phyloP scores from a whole-genome alignment of 2,797 vertebrate genomes.

The Falco rusticolus region DNA sequence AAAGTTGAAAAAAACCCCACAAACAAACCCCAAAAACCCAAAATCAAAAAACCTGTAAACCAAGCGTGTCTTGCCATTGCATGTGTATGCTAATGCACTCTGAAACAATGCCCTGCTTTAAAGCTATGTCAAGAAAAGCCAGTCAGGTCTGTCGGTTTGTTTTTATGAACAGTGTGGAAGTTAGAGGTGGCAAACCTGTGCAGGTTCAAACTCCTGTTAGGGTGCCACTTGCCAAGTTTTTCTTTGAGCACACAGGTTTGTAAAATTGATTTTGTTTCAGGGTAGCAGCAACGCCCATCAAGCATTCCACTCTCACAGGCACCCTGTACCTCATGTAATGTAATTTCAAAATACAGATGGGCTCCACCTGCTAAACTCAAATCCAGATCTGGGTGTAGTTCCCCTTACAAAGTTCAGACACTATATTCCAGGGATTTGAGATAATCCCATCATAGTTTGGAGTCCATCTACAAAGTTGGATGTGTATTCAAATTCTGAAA shows the following conservation, averaged over 20 bases:
- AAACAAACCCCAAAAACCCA: background rate
- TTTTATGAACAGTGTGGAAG: slow-evolving; percentile 28
- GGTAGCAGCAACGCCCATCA: slow-evolving; percentile 37
- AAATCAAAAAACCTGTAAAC: slow-evolving; percentile 1
- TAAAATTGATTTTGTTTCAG: slow-evolving; percentile 59
- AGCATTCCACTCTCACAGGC: background rate
- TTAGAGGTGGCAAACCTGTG: slow-evolving; percentile 10
- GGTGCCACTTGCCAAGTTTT: slow-evolving; percentile 65
- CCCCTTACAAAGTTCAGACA: background rate
- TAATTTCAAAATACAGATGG: slow-evolving; percentile 43
- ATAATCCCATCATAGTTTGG: background rate
- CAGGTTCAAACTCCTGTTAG: slow-evolving; percentile 49
- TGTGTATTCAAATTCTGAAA: background rate
- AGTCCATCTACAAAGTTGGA: background rate
- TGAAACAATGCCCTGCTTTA: slow-evolving; percentile 22
- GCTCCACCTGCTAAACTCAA: slow-evolving; percentile 32
- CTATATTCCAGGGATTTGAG: background rate
- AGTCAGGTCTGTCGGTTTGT: background rate
- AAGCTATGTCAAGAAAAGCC: slow-evolving; percentile 18
- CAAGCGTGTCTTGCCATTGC: background rate
- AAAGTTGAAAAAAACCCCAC: background rate
- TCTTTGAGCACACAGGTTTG: slow-evolving; percentile 22
- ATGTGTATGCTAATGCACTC: slow-evolving; percentile 34
- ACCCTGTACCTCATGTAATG: background rate
- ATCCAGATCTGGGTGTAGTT: background rate